Conservation (phyloP, 2,797 vertebrate species). For the Rhinichthys osculus region DNA sequence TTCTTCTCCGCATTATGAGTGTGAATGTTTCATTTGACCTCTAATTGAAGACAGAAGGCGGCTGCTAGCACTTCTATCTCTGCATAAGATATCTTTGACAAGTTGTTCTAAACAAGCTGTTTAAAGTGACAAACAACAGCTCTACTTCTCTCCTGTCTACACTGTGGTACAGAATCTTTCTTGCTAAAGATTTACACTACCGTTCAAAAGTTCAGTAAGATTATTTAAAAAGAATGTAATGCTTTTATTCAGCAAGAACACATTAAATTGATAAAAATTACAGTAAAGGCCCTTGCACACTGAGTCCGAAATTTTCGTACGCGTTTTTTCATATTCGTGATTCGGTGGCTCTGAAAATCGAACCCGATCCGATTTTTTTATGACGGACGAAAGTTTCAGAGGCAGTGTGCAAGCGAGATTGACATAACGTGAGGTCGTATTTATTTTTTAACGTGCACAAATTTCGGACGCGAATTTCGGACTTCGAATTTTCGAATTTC, state of each 20-base stretch:
- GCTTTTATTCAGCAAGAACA: not conserved
- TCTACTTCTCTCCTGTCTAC: constrained; percentile 20
- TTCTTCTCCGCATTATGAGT: constrained; percentile 45
- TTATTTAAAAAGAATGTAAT: not conserved
- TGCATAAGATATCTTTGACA: constrained; percentile 60
- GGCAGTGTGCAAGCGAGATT: too few species aligned
- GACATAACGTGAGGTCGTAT: too few species aligned
- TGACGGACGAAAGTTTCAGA: too few species aligned
- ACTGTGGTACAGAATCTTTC: not conserved
- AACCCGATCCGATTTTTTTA: too few species aligned
- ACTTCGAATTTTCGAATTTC: too few species aligned
- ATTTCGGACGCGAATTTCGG: too few species aligned
- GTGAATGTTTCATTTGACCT: constrained; percentile 64
- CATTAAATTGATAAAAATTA: not conserved
- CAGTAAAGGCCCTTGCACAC: not conserved
- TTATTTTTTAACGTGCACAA: too few species aligned
- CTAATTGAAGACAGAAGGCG: constrained; percentile 66
- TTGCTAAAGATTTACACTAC: not conserved
- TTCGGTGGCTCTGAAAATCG: too few species aligned
- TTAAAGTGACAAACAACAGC: constrained; percentile 67
- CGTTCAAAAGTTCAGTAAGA: not conserved
- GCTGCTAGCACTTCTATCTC: constrained; percentile 53
- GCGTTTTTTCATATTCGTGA: too few species aligned
- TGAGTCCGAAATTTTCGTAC: too few species aligned
- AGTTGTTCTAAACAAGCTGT: constrained; percentile 57